These are phyloP conservation scores for Abramis brama DNA, from an alignment of 2,113 vertebrate species.

Conservation along the genomic window DNA sequence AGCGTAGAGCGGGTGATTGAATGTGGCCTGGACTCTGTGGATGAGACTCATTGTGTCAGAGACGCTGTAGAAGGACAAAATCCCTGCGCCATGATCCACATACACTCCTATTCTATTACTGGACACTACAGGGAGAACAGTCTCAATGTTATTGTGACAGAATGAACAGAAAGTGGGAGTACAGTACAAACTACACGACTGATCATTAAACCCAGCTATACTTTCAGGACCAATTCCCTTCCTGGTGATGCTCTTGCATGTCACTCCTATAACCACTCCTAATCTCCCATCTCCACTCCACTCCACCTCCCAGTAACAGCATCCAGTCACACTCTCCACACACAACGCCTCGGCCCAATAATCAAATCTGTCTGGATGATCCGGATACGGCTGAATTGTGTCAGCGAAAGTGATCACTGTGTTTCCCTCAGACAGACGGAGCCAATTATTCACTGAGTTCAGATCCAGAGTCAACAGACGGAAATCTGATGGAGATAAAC, in stretches of 20 bases:
- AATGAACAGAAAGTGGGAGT: background rate
- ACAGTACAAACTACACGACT: background rate
- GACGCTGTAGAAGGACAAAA: background rate
- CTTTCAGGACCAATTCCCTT: background rate
- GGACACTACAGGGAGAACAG: background rate
- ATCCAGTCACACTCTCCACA: background rate
- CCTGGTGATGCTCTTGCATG: background rate
- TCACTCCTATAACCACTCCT: background rate
- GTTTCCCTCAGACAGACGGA: background rate
- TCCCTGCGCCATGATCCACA: background rate
- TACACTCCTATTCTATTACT: background rate
- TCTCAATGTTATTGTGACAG: background rate
- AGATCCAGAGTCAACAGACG: background rate
- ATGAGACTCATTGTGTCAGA: background rate
- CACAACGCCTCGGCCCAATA: rapidly evolving
- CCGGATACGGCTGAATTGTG: rapidly evolving
- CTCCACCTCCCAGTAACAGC: background rate
- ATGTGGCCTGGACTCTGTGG: background rate
- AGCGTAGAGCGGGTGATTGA: background rate
- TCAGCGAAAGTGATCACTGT: background rate
- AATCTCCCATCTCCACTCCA: background rate
- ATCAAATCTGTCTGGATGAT: background rate
- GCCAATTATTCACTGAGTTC: background rate
- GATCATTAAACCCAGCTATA: background rate
- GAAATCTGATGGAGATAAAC: background rate